phyloP scores from a whole-genome alignment of 2,113 vertebrate genomes.

The Forbesichthys papilliferus region DNA sequence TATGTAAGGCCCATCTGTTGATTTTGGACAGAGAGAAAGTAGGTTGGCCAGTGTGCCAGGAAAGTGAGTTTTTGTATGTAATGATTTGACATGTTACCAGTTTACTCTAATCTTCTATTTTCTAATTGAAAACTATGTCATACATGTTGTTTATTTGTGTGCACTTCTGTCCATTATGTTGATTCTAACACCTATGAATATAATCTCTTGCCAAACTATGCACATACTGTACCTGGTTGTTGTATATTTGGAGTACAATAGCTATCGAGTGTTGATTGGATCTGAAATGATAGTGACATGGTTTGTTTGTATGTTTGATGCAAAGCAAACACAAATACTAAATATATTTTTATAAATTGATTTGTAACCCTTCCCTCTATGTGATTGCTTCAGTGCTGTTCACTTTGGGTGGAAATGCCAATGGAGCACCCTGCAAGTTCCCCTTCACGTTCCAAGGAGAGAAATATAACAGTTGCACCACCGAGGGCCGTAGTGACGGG shows the following conservation, averaged over 20 bases:
- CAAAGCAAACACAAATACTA: not conserved
- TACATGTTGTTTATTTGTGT: slow-evolving; percentile 63
- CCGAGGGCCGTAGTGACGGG: slow-evolving; percentile 88
- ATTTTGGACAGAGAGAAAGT: slow-evolving; percentile 53
- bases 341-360: not conserved
- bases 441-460: slow-evolving; percentile 92
- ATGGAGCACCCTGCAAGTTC: slow-evolving; percentile 92
- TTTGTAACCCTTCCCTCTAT: not conserved
- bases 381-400: slow-evolving; percentile 82
- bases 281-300: not conserved
- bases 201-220: slow-evolving; percentile 43
- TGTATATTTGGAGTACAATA: slow-evolving; percentile 34
- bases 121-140: slow-evolving; percentile 57
- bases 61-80: slow-evolving; percentile 54
- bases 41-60: slow-evolving; percentile 50
- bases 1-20: slow-evolving; percentile 37
- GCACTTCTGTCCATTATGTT: slow-evolving; percentile 56
- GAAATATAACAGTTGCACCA: slow-evolving; percentile 88
- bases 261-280: slow-evolving; percentile 6
- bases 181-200: slow-evolving; percentile 29
- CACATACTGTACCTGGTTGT: slow-evolving; percentile 41
- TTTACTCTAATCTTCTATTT: slow-evolving; percentile 19
- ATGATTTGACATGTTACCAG: slow-evolving; percentile 51
- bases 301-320: not conserved
- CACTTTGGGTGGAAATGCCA: slow-evolving; percentile 89